Evolutionary conservation across 2,797 vertebrate species (phyloP).

Genomic region (Austrolebias charrua): DNA sequence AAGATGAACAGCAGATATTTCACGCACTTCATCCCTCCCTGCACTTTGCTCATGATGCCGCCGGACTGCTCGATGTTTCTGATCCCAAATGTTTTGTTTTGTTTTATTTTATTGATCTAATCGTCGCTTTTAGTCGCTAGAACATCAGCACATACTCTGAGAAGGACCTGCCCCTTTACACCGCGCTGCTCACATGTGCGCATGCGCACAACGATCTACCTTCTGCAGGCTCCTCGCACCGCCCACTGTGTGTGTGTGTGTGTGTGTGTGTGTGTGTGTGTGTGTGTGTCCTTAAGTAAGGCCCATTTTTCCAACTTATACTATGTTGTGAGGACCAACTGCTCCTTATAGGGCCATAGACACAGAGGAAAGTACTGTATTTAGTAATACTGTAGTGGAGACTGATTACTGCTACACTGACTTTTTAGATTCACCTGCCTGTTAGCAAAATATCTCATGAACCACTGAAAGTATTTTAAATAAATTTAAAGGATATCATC

Average conservation of each 20-base stretch:
- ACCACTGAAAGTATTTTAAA: no score
- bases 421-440: no score
- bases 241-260: constrained; percentile 43
- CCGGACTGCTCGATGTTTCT: constrained; percentile 24
- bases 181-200: constrained; percentile 40
- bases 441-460: no score
- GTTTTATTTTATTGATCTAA: constrained; percentile 6
- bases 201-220: constrained; percentile 44
- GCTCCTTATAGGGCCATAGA: no score
- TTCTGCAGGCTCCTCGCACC: constrained; percentile 42
- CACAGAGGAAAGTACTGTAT: no score
- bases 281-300: no score
- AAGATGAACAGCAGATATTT: constrained; percentile 94
- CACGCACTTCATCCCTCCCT: constrained; percentile 89
- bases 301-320: no score
- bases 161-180: constrained; percentile 47
- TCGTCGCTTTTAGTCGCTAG: constrained; percentile 20
- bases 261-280: no score
- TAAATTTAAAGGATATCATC: no score
- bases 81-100: constrained; percentile 9
- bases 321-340: no score
- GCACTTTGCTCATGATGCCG: constrained; percentile 85
- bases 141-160: constrained; percentile 38
- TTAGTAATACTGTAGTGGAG: no score
- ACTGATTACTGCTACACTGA: no score